Base-by-base conservation (phyloP, 2,113 vertebrate species). In the Amphiprion ocellaris region DNA sequence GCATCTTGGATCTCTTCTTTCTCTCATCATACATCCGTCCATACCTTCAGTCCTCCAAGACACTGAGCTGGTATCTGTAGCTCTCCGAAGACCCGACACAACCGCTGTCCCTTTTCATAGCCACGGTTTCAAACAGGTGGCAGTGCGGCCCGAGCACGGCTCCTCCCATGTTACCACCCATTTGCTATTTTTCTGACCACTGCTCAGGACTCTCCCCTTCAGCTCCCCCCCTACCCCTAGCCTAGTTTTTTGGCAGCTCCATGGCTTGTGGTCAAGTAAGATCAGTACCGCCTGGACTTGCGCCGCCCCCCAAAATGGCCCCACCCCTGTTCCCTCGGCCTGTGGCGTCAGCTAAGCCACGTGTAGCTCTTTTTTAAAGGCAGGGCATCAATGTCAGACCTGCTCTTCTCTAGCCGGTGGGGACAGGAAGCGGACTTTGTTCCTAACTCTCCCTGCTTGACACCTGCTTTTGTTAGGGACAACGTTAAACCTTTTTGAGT, bases 351-450 rank as follows among this genome's bases (percentile, higher is more conserved):
- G 63, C 72, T 77, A 17, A 77, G 75, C 78, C 81, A 89, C 74
- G 66, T 84, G 79, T 28, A 61, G 28, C 58, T 69, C 59, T 56
- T 52, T 87, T 90, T 91, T 94, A 91, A 90, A 94, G 77, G 78
- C 49, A 62, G 79, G 79, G 80, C 44, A 23, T 70, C 60, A 76
- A 78, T 44, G 63, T 66, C 52, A 49, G 79, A 87, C 90, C 85
- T 88, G 90, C 87, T 94, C 92, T 93, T 93, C 89, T 92, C 86
- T 82, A 33, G 87, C 83, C 70, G 49, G 86, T 30, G 87, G 85
- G 78, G 81, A 87, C 81, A 89, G 81, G 81, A 87, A 89, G 84
- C 46, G 37, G 84, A 92, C 81, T 74, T 86, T 85, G 84, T 88
- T 94, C 90, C 91, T 91, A 63, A 85, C 69, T 74, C 60, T 73